These are phyloP conservation scores for Bettongia penicillata DNA, from an alignment of 2,113 vertebrate species.

Conservation along the genomic window DNA sequence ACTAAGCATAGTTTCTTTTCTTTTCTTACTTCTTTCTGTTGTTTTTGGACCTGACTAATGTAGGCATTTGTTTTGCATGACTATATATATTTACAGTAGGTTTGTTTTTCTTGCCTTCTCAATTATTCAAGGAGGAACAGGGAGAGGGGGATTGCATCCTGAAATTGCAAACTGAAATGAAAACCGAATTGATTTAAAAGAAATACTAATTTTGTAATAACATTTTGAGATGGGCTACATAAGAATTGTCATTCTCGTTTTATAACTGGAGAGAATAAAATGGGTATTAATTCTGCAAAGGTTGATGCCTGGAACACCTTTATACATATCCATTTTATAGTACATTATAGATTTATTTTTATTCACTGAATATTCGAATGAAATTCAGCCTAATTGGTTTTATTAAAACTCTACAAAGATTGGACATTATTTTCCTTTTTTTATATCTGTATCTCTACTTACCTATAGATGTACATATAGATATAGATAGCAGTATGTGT, in stretches of 20 bases:
- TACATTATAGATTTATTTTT: neutral
- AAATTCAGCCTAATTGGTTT: slow-evolving; percentile 7
- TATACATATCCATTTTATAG: slow-evolving; percentile 5
- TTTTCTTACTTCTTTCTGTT: neutral
- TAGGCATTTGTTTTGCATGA: neutral
- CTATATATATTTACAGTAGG: neutral
- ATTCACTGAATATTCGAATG: slow-evolving; percentile 16
- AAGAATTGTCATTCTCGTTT: too few relatives aligned
- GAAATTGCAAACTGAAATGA: neutral
- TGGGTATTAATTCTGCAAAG: neutral
- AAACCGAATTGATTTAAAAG: too few relatives aligned
- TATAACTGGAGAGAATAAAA: neutral
- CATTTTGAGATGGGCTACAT: too few relatives aligned
- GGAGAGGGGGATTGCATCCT: too few relatives aligned
- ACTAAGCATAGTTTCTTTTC: neutral
- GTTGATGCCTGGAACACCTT: neutral
- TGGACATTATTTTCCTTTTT: too few relatives aligned
- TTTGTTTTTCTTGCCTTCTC: neutral
- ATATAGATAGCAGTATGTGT: too few relatives aligned
- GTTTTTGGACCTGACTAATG: neutral
- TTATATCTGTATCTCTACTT: too few relatives aligned
- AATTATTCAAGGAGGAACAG: neutral
- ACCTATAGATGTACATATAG: too few relatives aligned
- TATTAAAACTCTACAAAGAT: slow-evolving; percentile 51
- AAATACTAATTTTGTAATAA: too few relatives aligned